Percentiles rank a stretch among this genome's conserved stretches.
Evolutionary conservation across 2,888 invertebrate species (phyloP).

Genomic region (Ophion costatus): DNA sequence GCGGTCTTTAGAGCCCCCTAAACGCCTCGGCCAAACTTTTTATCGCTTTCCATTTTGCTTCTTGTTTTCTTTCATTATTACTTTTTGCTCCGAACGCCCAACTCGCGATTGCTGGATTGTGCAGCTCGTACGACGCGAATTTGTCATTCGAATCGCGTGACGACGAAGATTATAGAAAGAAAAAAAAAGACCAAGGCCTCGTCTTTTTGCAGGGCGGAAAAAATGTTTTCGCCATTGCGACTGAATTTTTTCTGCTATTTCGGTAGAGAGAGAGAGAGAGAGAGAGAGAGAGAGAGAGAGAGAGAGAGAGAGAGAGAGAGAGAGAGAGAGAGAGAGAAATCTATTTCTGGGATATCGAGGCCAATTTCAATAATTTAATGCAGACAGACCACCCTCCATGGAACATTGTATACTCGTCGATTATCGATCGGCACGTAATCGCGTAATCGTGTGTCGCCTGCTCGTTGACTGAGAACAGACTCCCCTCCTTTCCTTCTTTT

Average conservation of each 20-base stretch:
- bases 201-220: not conserved
- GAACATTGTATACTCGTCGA: constrained; percentile 31
- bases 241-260: not conserved
- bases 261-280: not conserved
- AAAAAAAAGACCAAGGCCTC: not conserved
- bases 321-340: constrained; percentile 4
- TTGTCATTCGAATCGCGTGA: constrained; percentile 46
- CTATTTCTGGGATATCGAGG: constrained; percentile 29
- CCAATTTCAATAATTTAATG: constrained; percentile 42
- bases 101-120: not conserved
- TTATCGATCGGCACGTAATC: constrained; percentile 49
- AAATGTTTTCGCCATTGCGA: not conserved
- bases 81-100: not conserved
- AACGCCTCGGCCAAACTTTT: constrained; percentile 47
- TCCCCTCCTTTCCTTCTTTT: not conserved
- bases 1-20: constrained; percentile 40
- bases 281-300: not conserved
- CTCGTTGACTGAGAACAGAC: constrained; percentile 31
- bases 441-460: constrained; percentile 12
- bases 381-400: not conserved
- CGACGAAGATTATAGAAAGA: not conserved
- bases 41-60: constrained; percentile 6
- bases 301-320: not conserved
- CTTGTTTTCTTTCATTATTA: constrained; percentile 18
- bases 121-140: not conserved